A percentile compares a stretch with the other conserved stretches of the same genome.
Conservation (phyloP, 2,113 vertebrate genomes). For the Eulacestoma nigropectus region DNA sequence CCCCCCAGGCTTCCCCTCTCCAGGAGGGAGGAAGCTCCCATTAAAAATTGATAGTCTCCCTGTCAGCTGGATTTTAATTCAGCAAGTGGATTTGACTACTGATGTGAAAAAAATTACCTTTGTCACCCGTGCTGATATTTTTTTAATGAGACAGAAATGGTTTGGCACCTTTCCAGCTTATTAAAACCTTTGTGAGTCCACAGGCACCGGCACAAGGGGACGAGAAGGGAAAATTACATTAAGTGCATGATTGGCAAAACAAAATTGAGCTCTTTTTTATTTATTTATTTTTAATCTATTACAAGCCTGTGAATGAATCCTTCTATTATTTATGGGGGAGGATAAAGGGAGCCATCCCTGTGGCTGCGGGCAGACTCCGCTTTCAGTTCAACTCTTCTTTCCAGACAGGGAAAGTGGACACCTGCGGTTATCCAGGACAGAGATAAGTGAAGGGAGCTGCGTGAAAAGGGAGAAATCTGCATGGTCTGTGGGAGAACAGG, state of each 20-base stretch:
- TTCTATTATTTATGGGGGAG: neutral
- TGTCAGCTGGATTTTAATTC: neutral
- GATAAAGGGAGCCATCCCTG: neutral
- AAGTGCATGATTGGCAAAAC: neutral
- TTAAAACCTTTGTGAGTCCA: neutral
- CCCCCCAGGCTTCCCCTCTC: neutral
- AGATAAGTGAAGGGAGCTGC: neutral
- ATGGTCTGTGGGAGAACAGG: neutral
- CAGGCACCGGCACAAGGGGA: neutral
- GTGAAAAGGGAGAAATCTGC: neutral
- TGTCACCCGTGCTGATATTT: neutral
- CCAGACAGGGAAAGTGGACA: neutral
- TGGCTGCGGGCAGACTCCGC: neutral
- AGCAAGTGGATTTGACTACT: neutral
- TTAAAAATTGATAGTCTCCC: neutral
- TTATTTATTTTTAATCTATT: constrained; percentile 16
- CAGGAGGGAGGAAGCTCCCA: neutral
- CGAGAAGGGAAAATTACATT: neutral
- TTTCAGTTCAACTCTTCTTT: constrained; percentile 14
- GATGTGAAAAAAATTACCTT: neutral
- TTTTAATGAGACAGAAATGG: constrained; percentile 23
- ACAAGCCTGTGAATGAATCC: neutral
- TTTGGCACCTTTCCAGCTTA: constrained; percentile 10
- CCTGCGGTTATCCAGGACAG: neutral
- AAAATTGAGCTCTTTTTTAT: neutral